These are phyloP conservation scores for Scrobipalpa atriplicella DNA, from an alignment of 2,888 invertebrate genomes.

Conservation along the genomic window DNA sequence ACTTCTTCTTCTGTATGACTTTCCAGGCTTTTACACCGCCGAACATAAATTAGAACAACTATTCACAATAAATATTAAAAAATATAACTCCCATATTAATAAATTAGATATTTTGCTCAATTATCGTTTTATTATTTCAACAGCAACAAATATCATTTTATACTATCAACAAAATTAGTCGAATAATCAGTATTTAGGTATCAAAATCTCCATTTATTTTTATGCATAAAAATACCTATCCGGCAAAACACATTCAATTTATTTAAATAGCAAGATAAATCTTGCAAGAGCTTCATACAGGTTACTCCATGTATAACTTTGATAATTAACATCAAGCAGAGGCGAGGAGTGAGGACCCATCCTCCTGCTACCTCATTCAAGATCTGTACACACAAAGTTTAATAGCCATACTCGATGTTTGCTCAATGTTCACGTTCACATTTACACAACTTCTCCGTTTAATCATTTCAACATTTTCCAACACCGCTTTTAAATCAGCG, in stretches of 20 bases:
- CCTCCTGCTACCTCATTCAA: conserved; percentile 46
- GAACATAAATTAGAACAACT: too few species aligned
- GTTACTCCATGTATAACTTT: neutral
- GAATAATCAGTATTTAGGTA: too few species aligned
- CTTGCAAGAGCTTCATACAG: neutral
- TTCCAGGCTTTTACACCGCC: too few species aligned
- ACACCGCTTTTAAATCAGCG: neutral
- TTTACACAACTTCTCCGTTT: conserved; percentile 42
- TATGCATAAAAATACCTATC: too few species aligned
- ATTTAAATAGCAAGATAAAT: neutral
- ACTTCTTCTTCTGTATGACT: conserved; percentile 41
- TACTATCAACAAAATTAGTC: too few species aligned
- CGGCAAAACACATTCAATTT: too few species aligned
- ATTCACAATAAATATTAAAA: too few species aligned
- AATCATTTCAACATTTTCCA: conserved; percentile 27
- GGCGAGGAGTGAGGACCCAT: conserved; percentile 25
- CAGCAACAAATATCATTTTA: too few species aligned
- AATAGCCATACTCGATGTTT: conserved; percentile 52
- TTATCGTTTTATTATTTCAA: too few species aligned
- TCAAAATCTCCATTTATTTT: too few species aligned
- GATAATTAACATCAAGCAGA: neutral
- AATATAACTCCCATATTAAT: too few species aligned
- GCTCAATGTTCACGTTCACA: conserved; percentile 35
- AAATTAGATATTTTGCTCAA: too few species aligned
- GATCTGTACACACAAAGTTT: conserved; percentile 51